phyloP scores from a whole-genome alignment of 2,113 vertebrate species.

The Penelope pileata region DNA sequence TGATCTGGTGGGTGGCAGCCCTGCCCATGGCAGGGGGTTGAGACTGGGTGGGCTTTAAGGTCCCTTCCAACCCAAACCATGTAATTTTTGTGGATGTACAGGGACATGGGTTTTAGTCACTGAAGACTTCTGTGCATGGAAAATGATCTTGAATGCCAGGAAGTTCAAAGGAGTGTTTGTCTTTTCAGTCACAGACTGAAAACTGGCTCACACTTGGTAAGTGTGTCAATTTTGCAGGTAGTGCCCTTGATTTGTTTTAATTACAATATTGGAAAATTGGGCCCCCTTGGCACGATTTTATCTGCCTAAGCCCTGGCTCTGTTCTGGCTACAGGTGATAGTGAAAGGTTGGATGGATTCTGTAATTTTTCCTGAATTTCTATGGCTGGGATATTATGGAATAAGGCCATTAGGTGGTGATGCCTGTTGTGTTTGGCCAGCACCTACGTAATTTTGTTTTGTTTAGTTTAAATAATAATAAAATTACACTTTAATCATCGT shows the following conservation, averaged over 20 bases:
- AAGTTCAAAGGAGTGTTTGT: neutral
- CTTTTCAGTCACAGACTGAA: neutral
- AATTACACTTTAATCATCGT: neutral
- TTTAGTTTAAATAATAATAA: no score
- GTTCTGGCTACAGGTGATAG: no score
- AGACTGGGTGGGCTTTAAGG: neutral
- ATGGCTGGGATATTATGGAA: neutral
- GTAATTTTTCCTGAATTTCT: neutral
- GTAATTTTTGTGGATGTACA: neutral
- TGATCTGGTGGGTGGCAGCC: neutral
- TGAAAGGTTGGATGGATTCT: neutral
- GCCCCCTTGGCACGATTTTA: no score
- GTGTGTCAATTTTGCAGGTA: fast-evolving
- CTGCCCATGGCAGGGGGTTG: neutral
- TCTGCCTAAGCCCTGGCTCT: no score
- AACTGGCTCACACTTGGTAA: fast-evolving
- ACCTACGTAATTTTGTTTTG: neutral
- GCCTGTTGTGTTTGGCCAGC: neutral
- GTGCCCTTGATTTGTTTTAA: neutral
- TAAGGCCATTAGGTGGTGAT: neutral
- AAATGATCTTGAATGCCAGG: neutral
- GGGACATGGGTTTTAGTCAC: neutral
- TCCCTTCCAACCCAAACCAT: neutral
- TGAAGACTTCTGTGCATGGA: fast-evolving
- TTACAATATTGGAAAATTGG: neutral